Conservation (phyloP, 2,888 invertebrate species). For the Hirtodrosophila duncani region DNA sequence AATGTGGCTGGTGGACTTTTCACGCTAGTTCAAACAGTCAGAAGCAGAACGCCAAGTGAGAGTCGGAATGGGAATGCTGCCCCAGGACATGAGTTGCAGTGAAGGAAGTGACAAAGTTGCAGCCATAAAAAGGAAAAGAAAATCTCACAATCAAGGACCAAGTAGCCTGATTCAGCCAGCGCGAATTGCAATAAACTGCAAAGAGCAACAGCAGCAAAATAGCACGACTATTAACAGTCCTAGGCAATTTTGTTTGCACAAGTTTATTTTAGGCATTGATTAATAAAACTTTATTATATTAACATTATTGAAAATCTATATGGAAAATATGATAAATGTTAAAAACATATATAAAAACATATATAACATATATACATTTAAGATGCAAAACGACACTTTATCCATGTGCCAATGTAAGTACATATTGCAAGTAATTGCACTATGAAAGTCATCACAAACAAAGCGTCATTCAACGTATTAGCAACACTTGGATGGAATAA, state of each 20-base stretch:
- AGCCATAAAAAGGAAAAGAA: too few relatives aligned
- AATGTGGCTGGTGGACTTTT: slow-evolving; percentile 44
- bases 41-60: slow-evolving; percentile 8
- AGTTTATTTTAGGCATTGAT: slow-evolving; percentile 6
- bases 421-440: too few relatives aligned
- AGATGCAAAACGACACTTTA: too few relatives aligned
- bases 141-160: too few relatives aligned
- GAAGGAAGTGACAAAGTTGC: slow-evolving; percentile 17
- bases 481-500: too few relatives aligned
- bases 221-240: slow-evolving; percentile 4
- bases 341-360: too few relatives aligned
- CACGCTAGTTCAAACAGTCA: slow-evolving; percentile 19
- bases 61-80: slow-evolving; percentile 19
- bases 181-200: slow-evolving; percentile 3
- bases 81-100: slow-evolving; percentile 27
- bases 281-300: too few relatives aligned
- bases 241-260: neutral
- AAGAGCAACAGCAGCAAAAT: neutral
- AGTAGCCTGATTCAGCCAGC: slow-evolving; percentile 1
- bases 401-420: too few relatives aligned
- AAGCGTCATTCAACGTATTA: neutral
- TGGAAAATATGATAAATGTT: too few relatives aligned
- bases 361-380: too few relatives aligned
- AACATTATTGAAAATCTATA: too few relatives aligned
- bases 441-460: too few relatives aligned